Evolutionary conservation across 2,888 invertebrate species (phyloP).

Genomic region (Leptinotarsa tumamoca): DNA sequence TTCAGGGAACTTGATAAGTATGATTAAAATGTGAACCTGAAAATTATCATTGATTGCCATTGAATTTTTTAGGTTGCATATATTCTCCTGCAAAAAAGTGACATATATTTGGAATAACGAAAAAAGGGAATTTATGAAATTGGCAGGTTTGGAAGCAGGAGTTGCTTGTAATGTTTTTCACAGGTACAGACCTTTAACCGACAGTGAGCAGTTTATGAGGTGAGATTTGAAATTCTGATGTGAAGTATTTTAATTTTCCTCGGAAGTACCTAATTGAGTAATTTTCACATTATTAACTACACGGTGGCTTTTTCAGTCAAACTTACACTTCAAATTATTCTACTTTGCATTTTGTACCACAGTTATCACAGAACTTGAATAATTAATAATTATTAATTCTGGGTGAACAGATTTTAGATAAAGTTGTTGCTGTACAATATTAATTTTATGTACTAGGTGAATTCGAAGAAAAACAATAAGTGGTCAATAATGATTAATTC

Average conservation of each 20-base stretch:
- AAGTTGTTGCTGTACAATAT: too few relatives aligned
- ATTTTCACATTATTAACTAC: not conserved
- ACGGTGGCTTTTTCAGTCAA: too few relatives aligned
- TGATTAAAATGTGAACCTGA: constrained; percentile 15
- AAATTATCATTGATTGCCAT: not conserved
- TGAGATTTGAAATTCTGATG: constrained; percentile 56
- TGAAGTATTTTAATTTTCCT: not conserved
- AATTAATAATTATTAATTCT: too few relatives aligned
- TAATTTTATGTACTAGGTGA: too few relatives aligned
- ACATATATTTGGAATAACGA: constrained; percentile 84
- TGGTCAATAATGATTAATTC: too few relatives aligned
- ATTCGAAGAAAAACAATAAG: too few relatives aligned
- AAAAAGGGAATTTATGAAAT: constrained; percentile 75
- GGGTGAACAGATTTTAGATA: too few relatives aligned
- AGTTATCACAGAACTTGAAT: too few relatives aligned
- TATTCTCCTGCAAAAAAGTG: constrained; percentile 87
- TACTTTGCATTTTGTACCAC: too few relatives aligned
- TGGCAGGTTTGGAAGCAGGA: constrained; percentile 80
- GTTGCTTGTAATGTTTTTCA: constrained; percentile 76
- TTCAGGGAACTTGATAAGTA: constrained; percentile 62
- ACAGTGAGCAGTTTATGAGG: constrained; percentile 75
- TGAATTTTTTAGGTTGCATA: constrained; percentile 62
- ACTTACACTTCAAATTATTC: too few relatives aligned
- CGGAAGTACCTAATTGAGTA: not conserved
- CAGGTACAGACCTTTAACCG: constrained; percentile 71